Base-by-base conservation (phyloP, 30 jellyfish, hydroid and myxozoan genomes). In the Phacellophora camtschatica region DNA sequence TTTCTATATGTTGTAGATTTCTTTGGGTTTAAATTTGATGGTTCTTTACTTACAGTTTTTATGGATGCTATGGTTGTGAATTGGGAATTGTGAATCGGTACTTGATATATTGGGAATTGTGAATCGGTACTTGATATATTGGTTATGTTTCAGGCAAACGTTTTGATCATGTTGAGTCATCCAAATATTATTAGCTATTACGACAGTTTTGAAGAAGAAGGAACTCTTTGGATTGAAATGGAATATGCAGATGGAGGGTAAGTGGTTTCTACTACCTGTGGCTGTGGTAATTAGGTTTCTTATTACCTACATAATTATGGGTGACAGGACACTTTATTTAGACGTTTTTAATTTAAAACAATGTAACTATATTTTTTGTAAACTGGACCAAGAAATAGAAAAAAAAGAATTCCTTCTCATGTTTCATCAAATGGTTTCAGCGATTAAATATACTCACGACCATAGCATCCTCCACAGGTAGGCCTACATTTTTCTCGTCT, bases 161-260 rank as follows among this genome's bases (percentile, higher is more conserved):
- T 89, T n/a, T 54, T 89, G 70, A 75, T 95, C 37, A 89, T 89
- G 97, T 88, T 89, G 32, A 82, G 97, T 53, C 97, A 89, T 65
- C 97, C 97, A 0, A 89, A 89, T 36, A 89, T 89, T 10, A 61
- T 89, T 30, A 89, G 97, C 46, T 89, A 89, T 61, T 89, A 89
- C 37, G 97, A 89, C 77, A 89, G 97, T 77, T 89, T 89, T 66
- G 97, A 89, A 62, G 97, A 89, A 46, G 97, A 89, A 53, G 97
- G 97, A 19, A 89, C 95, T 3, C 65, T 89, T 10, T 81, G 95
- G 97, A 89, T 89, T 75, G 97, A 89, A 72, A 89, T 89, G 97
- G 97, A 89, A 75, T 89, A 89, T 70, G 97, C 97, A 1, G 95
- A 89, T 65, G 97, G 97, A 49, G 97, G 97, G 97, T 89, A 49